A percentile compares a stretch with the other conserved stretches of the same genome.
phyloP scores from a whole-genome alignment of 1,140 invertebrate genomes.

The Pygmarrhopalites habei region DNA sequence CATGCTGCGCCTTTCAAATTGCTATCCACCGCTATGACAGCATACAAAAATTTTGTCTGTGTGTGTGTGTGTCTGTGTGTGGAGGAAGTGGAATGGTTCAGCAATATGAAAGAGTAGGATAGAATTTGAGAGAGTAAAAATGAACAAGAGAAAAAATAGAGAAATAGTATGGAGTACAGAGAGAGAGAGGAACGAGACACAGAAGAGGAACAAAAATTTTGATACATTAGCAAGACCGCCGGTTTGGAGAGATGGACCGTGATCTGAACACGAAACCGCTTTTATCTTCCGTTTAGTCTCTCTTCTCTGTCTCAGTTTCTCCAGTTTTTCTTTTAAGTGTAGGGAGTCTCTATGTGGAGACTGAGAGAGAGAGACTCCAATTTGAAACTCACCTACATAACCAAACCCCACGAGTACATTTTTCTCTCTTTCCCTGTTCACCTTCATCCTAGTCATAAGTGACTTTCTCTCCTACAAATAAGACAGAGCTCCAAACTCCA shows the following conservation, averaged over 20 bases:
- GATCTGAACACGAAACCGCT: conserved; percentile 37
- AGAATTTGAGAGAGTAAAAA: neutral
- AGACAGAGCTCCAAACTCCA: too few relatives aligned
- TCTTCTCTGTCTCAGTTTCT: too few relatives aligned
- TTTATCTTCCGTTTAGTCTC: conserved; percentile 33
- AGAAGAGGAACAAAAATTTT: neutral
- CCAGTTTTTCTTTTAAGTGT: too few relatives aligned
- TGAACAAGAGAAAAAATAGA: neutral
- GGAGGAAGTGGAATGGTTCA: neutral
- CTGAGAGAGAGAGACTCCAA: too few relatives aligned
- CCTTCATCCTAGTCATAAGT: too few relatives aligned
- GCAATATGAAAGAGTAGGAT: neutral
- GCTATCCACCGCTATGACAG: conserved; percentile 14
- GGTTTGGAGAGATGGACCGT: conserved; percentile 16
- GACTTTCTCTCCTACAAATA: too few relatives aligned
- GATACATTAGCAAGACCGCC: conserved; percentile 15
- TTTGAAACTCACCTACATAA: too few relatives aligned
- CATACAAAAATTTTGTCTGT: too few relatives aligned
- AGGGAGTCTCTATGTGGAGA: too few relatives aligned
- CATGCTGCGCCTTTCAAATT: conserved; percentile 24
- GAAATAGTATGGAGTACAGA: neutral
- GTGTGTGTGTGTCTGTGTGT: neutral
- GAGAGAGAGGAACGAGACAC: neutral
- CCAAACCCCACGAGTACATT: too few relatives aligned
- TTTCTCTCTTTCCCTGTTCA: too few relatives aligned